Evolutionary conservation across 2,797 vertebrate genomes (phyloP).

Genomic region (Cirrhinus mrigala): DNA sequence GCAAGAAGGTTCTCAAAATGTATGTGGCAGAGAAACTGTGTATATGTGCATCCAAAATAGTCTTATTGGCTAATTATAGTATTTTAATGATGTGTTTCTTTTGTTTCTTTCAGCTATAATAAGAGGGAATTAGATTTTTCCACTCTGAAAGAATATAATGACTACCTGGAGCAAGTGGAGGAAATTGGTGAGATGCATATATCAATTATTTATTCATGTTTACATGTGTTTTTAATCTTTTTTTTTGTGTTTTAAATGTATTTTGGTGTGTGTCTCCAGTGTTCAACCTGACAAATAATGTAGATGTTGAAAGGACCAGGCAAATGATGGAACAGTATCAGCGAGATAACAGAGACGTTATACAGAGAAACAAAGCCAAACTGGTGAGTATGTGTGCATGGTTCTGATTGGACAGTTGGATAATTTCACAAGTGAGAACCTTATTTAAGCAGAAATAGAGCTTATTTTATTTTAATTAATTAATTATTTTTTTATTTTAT

Average conservation of each 20-base stretch:
- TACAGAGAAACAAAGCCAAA: slow-evolving; percentile 95
- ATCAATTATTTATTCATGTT: background rate
- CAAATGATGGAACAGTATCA: slow-evolving; percentile 96
- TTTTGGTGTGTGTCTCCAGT: slow-evolving; percentile 74
- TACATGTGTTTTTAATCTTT: background rate
- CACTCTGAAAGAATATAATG: slow-evolving; percentile 91
- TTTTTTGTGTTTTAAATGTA: background rate
- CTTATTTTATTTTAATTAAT: background rate
- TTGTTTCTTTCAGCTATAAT: slow-evolving; percentile 87
- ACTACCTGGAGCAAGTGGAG: slow-evolving; percentile 96
- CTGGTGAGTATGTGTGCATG: slow-evolving; percentile 77
- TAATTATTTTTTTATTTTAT: background rate
- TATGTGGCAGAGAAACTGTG: slow-evolving; percentile 77
- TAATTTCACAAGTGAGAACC: background rate
- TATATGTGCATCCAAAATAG: slow-evolving; percentile 56
- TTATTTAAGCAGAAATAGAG: background rate
- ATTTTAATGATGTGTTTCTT: background rate
- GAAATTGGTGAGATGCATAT: slow-evolving; percentile 86
- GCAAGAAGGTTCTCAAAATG: slow-evolving; percentile 98
- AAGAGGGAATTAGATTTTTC: slow-evolving; percentile 95
- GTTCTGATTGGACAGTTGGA: background rate
- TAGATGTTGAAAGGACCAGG: slow-evolving; percentile 94
- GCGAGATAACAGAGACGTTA: slow-evolving; percentile 93
- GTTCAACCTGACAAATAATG: slow-evolving; percentile 94
- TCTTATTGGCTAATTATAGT: background rate